Conservation (phyloP, 2,113 vertebrate genomes). For the Salvator merianae region DNA sequence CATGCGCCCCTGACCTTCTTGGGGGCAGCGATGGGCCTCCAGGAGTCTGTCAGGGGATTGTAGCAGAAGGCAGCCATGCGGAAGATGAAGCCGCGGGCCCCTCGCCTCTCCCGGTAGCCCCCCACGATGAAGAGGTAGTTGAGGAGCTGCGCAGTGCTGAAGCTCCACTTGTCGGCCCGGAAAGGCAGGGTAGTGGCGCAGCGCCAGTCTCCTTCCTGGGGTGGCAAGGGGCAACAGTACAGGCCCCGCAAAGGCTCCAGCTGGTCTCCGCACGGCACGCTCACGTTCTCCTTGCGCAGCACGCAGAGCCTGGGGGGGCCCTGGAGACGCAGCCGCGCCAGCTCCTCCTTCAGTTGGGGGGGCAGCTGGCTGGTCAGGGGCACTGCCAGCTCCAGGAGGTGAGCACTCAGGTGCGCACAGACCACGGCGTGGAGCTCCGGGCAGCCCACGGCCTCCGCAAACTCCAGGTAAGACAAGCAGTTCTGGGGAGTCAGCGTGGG, state of each 20-base stretch:
- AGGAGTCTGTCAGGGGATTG: slow-evolving; percentile 72
- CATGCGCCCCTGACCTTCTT: slow-evolving; percentile 68
- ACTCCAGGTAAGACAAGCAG: slow-evolving; percentile 69
- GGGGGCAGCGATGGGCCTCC: slow-evolving; percentile 71
- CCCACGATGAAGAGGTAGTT: slow-evolving; percentile 81
- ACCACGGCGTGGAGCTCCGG: slow-evolving; percentile 68
- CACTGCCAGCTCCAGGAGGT: slow-evolving; percentile 70
- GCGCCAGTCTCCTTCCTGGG: slow-evolving; percentile 63
- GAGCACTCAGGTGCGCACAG: slow-evolving; percentile 70
- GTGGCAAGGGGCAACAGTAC: slow-evolving; percentile 58
- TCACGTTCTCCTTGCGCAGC: slow-evolving; percentile 78
- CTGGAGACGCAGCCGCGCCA: slow-evolving; percentile 59
- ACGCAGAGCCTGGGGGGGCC: slow-evolving; percentile 66
- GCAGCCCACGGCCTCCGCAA: slow-evolving; percentile 74
- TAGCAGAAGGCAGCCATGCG: slow-evolving; percentile 78
- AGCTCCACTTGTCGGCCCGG: slow-evolving; percentile 80
- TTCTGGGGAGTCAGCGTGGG: slow-evolving; percentile 64
- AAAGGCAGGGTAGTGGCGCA: slow-evolving; percentile 73
- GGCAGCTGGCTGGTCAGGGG: slow-evolving; percentile 60
- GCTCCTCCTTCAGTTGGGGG: slow-evolving; percentile 47
- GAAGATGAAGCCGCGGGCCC: slow-evolving; percentile 74
- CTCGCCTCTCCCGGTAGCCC: slow-evolving; percentile 69
- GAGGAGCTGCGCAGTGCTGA: slow-evolving; percentile 76
- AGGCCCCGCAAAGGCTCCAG: slow-evolving; percentile 57
- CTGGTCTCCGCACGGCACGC: slow-evolving; percentile 55